phyloP scores from a whole-genome alignment of 2,797 vertebrate genomes.

The Amazona ochrocephala region DNA sequence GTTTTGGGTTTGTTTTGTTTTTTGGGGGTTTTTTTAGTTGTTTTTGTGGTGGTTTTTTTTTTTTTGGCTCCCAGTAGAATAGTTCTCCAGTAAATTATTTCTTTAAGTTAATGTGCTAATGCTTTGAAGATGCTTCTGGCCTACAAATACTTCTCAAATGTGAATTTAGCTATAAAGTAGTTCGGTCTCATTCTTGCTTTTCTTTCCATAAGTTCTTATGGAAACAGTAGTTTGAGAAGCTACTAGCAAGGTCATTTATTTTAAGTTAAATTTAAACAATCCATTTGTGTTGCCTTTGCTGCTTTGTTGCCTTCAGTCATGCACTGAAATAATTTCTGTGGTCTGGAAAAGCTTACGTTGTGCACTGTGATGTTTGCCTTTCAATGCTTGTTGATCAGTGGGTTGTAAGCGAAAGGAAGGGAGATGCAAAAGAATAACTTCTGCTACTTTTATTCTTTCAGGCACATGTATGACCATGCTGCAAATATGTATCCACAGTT shows the following conservation, averaged over 20 bases:
- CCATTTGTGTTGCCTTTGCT: not conserved
- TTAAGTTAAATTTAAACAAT: not conserved
- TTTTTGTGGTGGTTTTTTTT: not conserved
- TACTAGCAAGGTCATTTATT: not conserved
- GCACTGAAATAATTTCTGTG: not conserved
- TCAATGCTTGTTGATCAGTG: not conserved
- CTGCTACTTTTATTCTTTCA: slow-evolving; percentile 70
- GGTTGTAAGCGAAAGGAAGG: not conserved
- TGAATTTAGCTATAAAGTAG: not conserved
- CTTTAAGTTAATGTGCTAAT: not conserved
- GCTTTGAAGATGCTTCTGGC: not conserved
- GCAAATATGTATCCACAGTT: slow-evolving; percentile 90
- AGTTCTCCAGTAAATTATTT: not conserved
- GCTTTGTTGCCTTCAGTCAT: not conserved
- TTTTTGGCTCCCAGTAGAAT: not conserved
- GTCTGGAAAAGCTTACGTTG: not conserved
- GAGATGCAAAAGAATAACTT: slow-evolving; percentile 14
- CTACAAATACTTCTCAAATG: not conserved
- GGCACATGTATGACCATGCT: slow-evolving; percentile 89
- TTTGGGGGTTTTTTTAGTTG: not conserved
- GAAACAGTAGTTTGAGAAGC: not conserved
- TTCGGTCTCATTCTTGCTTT: not conserved
- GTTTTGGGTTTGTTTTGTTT: not conserved
- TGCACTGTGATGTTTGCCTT: not conserved
- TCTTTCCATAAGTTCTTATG: not conserved